phyloP scores from a whole-genome alignment of 2,113 vertebrate genomes.

The Cettia cetti region DNA sequence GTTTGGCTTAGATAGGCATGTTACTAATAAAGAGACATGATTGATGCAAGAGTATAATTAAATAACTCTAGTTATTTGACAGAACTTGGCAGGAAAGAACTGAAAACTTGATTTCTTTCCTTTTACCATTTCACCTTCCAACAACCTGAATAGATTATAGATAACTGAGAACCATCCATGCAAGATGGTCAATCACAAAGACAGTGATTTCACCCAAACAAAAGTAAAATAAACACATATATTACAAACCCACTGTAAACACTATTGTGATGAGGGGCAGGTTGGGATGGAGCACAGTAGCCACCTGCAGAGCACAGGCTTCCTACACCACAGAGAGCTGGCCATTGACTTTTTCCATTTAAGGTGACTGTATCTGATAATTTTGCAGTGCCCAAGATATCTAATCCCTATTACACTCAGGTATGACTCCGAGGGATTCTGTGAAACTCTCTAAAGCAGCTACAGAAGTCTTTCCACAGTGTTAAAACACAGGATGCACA shows the following conservation, averaged over 20 bases:
- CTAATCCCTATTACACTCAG: neutral
- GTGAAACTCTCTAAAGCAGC: neutral
- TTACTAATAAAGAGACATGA: neutral
- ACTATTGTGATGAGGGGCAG: neutral
- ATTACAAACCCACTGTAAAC: neutral
- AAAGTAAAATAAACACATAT: neutral
- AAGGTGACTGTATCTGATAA: neutral
- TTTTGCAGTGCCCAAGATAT: neutral
- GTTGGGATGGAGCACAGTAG: neutral
- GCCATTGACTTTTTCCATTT: neutral
- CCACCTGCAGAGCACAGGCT: neutral
- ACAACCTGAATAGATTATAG: neutral
- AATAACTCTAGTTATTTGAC: neutral
- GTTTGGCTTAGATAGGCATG: neutral
- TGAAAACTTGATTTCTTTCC: neutral
- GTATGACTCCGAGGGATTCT: neutral
- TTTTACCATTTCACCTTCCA: neutral
- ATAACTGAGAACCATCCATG: neutral
- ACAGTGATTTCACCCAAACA: neutral
- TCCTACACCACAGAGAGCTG: neutral
- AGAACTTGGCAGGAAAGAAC: neutral
- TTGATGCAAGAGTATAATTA: neutral
- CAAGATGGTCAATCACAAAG: neutral
- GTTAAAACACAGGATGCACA: neutral
- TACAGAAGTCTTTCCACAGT: neutral